Percentiles rank a stretch among this genome's conserved stretches.
Conservation (phyloP, 2,113 vertebrate genomes). For the Podarcis muralis region DNA sequence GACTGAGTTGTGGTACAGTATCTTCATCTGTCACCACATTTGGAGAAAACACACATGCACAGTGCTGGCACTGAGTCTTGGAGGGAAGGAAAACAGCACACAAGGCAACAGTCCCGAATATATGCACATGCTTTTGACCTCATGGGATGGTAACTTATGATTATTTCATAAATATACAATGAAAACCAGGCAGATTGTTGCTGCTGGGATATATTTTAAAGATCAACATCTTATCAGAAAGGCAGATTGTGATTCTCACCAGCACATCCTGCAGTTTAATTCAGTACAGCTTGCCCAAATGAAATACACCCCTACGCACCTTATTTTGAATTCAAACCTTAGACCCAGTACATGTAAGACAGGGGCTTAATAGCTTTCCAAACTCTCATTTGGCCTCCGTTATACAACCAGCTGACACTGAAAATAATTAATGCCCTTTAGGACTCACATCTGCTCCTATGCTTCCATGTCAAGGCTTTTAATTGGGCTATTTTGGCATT, state of each 20-base stretch:
- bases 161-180: slow-evolving; percentile 72
- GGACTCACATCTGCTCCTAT: slow-evolving; percentile 86
- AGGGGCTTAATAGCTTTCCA: slow-evolving; percentile 82
- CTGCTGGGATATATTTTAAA: slow-evolving; percentile 46
- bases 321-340: slow-evolving; percentile 79
- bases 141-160: slow-evolving; percentile 75
- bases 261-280: slow-evolving; percentile 50
- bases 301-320: slow-evolving; percentile 58
- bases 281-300: slow-evolving; percentile 52
- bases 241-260: slow-evolving; percentile 39
- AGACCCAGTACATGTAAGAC: slow-evolving; percentile 76
- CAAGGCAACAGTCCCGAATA: slow-evolving; percentile 71
- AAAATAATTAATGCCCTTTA: slow-evolving; percentile 90
- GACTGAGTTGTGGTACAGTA: slow-evolving; percentile 75
- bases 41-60: slow-evolving; percentile 43
- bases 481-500: slow-evolving; percentile 92
- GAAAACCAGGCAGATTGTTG: slow-evolving; percentile 60
- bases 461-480: slow-evolving; percentile 88
- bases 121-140: slow-evolving; percentile 75
- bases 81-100: slow-evolving; percentile 62
- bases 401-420: slow-evolving; percentile 86
- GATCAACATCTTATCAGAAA: slow-evolving; percentile 23
- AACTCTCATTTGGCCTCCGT: slow-evolving; percentile 86
- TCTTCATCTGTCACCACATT: slow-evolving; percentile 81
- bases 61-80: slow-evolving; percentile 59